These are phyloP conservation scores for Volucella inanis DNA, from an alignment of 2,888 invertebrate genomes.

Conservation along the genomic window DNA sequence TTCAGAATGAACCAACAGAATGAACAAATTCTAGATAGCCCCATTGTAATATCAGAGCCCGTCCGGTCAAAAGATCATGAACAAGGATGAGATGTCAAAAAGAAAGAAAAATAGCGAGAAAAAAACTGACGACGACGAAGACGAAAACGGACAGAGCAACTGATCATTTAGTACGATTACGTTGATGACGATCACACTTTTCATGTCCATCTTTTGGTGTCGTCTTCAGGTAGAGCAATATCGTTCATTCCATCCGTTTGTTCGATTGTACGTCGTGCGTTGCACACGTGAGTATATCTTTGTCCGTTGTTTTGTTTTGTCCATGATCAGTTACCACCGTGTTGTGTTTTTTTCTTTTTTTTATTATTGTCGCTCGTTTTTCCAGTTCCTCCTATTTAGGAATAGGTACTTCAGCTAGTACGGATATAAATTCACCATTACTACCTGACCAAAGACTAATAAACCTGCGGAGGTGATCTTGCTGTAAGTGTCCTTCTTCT, in stretches of 20 bases:
- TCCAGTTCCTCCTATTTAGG: conserved; percentile 61
- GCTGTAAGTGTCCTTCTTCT: conserved; percentile 68
- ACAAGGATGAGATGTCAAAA: too few species aligned
- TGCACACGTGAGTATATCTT: conserved; percentile 68
- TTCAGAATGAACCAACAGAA: conserved; percentile 17
- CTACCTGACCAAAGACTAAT: conserved; percentile 62
- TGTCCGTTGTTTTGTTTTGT: conserved; percentile 64
- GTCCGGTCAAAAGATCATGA: conserved; percentile 1
- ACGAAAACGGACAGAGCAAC: conserved; percentile 71
- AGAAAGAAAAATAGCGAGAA: neutral
- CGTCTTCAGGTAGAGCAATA: conserved; percentile 62
- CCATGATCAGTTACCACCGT: conserved; percentile 72
- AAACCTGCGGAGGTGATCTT: conserved; percentile 62
- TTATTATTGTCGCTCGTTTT: conserved; percentile 46
- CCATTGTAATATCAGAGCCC: conserved; percentile 42
- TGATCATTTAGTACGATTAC: conserved; percentile 72
- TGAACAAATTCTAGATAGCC: conserved; percentile 27
- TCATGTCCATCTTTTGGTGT: conserved; percentile 64
- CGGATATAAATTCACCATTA: neutral
- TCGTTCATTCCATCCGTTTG: conserved; percentile 23
- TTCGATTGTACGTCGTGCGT: conserved; percentile 59
- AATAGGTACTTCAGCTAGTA: conserved; percentile 17
- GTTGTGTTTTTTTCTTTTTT: conserved; percentile 53
- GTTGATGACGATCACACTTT: conserved; percentile 73
- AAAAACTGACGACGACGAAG: conserved; percentile 41